Percentiles rank a stretch among this genome's conserved stretches.
phyloP scores from a whole-genome alignment of 2,888 invertebrate species.

The Argyresthia goedartella region DNA sequence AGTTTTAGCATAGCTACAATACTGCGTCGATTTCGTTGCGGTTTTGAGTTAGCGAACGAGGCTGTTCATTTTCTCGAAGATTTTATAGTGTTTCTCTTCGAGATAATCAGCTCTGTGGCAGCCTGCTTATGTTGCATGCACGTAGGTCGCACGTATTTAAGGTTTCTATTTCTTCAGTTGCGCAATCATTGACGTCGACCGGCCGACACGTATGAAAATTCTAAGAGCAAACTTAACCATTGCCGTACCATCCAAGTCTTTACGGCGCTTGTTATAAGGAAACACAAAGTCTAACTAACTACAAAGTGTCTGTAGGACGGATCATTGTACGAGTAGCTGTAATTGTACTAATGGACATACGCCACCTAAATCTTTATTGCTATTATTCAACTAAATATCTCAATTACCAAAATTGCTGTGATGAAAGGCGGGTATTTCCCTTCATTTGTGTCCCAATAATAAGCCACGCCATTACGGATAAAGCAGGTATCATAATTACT shows the following conservation, averaged over 20 bases:
- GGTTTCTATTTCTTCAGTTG: slow-evolving; percentile 34
- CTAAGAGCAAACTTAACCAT: slow-evolving; percentile 13
- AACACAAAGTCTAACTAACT: no score
- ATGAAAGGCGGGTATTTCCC: slow-evolving; percentile 7
- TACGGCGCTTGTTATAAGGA: no score
- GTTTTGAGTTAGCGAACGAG: no score
- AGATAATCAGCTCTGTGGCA: no score
- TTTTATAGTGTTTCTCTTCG: no score
- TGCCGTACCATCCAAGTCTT: no score
- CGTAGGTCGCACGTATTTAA: slow-evolving; percentile 25
- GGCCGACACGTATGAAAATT: slow-evolving; percentile 27
- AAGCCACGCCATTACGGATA: neutral
- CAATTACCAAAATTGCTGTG: slow-evolving; percentile 3
- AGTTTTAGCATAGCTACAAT: no score
- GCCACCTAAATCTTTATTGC: slow-evolving; percentile 37
- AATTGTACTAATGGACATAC: slow-evolving; percentile 64
- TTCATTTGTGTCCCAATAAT: neutral
- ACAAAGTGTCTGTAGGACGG: neutral
- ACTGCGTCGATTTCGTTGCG: no score
- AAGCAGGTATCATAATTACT: neutral
- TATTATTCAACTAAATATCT: slow-evolving; percentile 5
- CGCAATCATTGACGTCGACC: slow-evolving; percentile 16
- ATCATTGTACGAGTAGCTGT: slow-evolving; percentile 41
- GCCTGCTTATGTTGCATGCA: slow-evolving; percentile 15
- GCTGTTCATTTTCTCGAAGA: no score